Base-by-base conservation (phyloP, 2,113 vertebrate species). In the Oophaga pumilio region DNA sequence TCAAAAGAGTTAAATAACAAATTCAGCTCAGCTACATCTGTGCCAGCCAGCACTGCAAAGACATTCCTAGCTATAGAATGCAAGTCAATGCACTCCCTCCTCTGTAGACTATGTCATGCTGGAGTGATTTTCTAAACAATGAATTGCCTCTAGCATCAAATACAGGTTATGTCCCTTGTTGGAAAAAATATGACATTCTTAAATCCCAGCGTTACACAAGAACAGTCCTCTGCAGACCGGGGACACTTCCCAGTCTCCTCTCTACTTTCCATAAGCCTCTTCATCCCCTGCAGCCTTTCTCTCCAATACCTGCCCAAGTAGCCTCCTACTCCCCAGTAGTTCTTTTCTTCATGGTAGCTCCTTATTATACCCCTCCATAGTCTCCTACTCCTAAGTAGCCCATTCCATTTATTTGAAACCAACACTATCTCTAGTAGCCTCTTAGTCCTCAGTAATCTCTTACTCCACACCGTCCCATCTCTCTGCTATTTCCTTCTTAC, bases 101-200 rank as follows among this genome's bases (percentile, higher is more conserved):
- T 59, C 22, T 18, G 69, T 57, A 64, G 15, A 78, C 73, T 26
- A 52, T 56, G 69, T 33, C 69, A 85, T 68, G 57, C 74, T 56
- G 85, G n/a, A 68, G 56, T 68, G 74, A 66, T 56, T 33, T 68
- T 53, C 12, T 28, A 66, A 86, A 85, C 73, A 66, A 68, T 66
- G 15, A 7, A 85, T 59, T 14, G 73, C 57, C 33, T 85, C 56
- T 8, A 85, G 84, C 73, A 76, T 62, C 71, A 76, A 24, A 24
- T n/a, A 83, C 60, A 83, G 14, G n/a, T 79, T 78, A 53, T 56
- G 50, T 15, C 76, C n/a, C n/a, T 18, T 52, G 12, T 22, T 33
- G 22, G 71, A 4, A 76, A 76, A n/a, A 52, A 24, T 43, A 24
- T 4, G 1, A 74, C 17, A 74, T 74, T 74, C 50, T 24, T 15